A percentile compares a stretch with the other conserved stretches of the same genome.
These are phyloP conservation scores for Drosophila oshimai DNA, from an alignment of 1,140 invertebrate genomes.

Conservation along the genomic window DNA sequence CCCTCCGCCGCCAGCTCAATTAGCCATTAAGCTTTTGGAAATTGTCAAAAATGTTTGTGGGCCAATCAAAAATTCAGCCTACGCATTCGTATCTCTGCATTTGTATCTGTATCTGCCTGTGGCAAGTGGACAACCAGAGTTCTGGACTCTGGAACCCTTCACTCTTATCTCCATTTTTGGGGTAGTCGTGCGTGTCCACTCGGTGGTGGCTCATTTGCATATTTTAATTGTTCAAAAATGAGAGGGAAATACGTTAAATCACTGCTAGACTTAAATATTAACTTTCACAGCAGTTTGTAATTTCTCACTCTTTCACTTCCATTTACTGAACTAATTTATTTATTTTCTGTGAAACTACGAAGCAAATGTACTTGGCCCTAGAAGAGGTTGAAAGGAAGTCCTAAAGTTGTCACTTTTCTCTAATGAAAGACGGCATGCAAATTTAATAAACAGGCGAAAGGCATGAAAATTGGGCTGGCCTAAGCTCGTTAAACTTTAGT, in stretches of 20 bases:
- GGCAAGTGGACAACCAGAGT: background rate
- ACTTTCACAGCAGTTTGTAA: background rate
- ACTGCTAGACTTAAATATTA: constrained; percentile 28
- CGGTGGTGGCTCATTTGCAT: constrained; percentile 57
- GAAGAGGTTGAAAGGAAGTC: background rate
- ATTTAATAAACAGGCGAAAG: constrained; percentile 50
- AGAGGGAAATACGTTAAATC: constrained; percentile 10
- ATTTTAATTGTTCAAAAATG: constrained; percentile 56
- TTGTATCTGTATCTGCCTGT: constrained; percentile 4
- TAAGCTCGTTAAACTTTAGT: background rate
- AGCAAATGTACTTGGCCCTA: constrained; percentile 9
- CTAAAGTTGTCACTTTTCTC: constrained; percentile 22
- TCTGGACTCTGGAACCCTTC: background rate
- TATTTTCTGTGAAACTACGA: constrained; percentile 41
- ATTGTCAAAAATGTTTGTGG: constrained; percentile 64
- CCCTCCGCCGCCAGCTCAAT: constrained; percentile 1
- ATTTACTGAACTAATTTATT: constrained; percentile 66
- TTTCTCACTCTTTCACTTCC: constrained; percentile 3
- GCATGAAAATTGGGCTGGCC: constrained; percentile 6
- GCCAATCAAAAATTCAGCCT: constrained; percentile 69
- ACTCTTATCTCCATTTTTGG: constrained; percentile 15
- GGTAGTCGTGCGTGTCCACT: constrained; percentile 58
- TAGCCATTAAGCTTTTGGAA: constrained; percentile 53
- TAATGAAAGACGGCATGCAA: constrained; percentile 48
- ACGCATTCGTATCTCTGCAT: constrained; percentile 39